Evolutionary conservation across 2,113 vertebrate genomes (phyloP).

Genomic region (Odontophorus gujanensis): DNA sequence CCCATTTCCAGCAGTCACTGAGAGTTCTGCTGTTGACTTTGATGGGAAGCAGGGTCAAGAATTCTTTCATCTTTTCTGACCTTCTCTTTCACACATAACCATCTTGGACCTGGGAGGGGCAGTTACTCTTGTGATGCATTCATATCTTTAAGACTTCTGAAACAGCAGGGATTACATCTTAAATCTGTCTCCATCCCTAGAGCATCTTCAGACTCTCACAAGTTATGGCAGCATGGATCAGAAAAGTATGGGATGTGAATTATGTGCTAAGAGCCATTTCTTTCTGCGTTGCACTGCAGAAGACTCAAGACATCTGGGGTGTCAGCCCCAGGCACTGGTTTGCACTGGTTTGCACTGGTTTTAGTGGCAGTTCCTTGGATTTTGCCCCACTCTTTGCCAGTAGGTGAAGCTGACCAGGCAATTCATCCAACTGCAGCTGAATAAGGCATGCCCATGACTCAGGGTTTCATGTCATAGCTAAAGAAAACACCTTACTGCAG

Average conservation of each 20-base stretch:
- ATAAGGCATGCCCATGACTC: neutral
- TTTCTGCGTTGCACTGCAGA: neutral
- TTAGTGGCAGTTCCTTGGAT: neutral
- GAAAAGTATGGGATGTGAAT: neutral
- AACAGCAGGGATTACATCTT: neutral
- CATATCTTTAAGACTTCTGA: constrained; percentile 20
- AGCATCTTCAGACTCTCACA: constrained; percentile 7
- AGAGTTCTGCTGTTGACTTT: constrained; percentile 17
- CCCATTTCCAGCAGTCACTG: constrained; percentile 30
- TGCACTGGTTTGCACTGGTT: neutral
- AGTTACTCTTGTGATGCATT: neutral
- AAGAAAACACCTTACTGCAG: neutral
- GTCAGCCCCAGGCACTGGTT: neutral
- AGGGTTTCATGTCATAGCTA: neutral
- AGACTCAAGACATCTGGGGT: neutral
- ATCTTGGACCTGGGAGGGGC: neutral
- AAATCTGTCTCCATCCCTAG: neutral
- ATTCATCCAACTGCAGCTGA: neutral
- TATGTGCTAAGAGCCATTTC: neutral
- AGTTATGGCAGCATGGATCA: neutral
- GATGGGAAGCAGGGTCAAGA: neutral
- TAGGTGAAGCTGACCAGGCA: neutral
- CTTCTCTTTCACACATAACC: constrained; percentile 13
- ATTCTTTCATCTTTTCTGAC: constrained; percentile 34
- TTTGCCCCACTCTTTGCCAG: neutral